Percentiles rank a stretch among this genome's conserved stretches.
phyloP scores from a whole-genome alignment of 2,113 vertebrate species.

The Mesocricetus auratus region DNA sequence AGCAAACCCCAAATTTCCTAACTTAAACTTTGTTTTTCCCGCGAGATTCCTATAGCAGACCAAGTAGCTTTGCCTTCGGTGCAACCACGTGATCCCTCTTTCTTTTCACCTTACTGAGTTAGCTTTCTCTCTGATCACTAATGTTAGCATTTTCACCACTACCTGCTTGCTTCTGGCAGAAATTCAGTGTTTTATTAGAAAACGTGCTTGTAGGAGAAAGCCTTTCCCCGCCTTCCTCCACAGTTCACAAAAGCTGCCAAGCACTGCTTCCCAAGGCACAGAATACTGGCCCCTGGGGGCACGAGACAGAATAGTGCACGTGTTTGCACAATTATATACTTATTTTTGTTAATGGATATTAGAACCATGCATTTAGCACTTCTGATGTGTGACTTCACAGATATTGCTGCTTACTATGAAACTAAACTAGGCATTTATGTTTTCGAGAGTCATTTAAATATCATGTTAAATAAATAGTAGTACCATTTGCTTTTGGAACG shows the following conservation, averaged over 20 bases:
- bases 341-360: constrained; percentile 65
- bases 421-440: constrained; percentile 50
- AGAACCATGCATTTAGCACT: constrained; percentile 53
- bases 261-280: neutral
- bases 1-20: neutral
- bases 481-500: neutral
- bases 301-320: neutral
- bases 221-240: neutral
- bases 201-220: neutral
- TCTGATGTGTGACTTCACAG: constrained; percentile 57
- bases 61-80: neutral
- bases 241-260: neutral
- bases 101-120: neutral
- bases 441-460: constrained; percentile 61
- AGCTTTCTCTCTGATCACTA: neutral
- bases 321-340: constrained; percentile 51
- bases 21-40: neutral
- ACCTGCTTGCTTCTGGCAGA: neutral
- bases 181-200: neutral
- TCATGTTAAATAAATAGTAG: constrained; percentile 45
- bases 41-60: neutral
- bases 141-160: neutral
- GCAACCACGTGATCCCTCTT: neutral
- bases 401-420: constrained; percentile 24
- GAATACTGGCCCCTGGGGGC: neutral